These are phyloP conservation scores for Lydus trimaculatus DNA, from an alignment of 2,888 invertebrate species.

Conservation along the genomic window DNA sequence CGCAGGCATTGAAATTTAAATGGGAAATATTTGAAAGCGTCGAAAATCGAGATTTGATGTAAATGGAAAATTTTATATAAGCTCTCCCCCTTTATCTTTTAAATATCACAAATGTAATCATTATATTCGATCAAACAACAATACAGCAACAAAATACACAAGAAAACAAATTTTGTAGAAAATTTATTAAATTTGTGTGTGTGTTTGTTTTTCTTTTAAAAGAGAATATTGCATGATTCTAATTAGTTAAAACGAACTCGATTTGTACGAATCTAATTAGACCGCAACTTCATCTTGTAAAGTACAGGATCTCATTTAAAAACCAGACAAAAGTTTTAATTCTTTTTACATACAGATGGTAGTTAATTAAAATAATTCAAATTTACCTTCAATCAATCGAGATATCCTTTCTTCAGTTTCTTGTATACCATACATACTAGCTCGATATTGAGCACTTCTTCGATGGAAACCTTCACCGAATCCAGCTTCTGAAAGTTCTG, in stretches of 20 bases:
- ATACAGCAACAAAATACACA: neutral
- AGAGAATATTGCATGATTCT: neutral
- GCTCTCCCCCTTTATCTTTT: neutral
- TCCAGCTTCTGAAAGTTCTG: slow-evolving; percentile 58
- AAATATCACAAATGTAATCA: neutral
- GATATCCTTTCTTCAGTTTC: slow-evolving; percentile 56
- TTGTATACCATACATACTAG: slow-evolving; percentile 55
- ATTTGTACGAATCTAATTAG: neutral
- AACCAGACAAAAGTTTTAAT: neutral
- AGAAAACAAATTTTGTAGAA: neutral
- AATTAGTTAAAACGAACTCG: neutral
- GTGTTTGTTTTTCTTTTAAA: neutral
- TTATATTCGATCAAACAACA: neutral
- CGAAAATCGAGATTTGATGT: slow-evolving; percentile 16
- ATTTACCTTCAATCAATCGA: slow-evolving; percentile 49
- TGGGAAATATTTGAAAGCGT: slow-evolving; percentile 22
- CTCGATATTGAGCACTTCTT: slow-evolving; percentile 57
- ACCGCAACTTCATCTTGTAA: neutral
- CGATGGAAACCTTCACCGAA: slow-evolving; percentile 60
- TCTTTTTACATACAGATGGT: neutral
- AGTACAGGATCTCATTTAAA: neutral
- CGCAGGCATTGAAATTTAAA: slow-evolving; percentile 24
- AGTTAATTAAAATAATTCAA: neutral
- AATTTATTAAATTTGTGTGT: neutral
- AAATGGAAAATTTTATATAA: slow-evolving; percentile 16